Evolutionary conservation across 2,888 invertebrate genomes (phyloP), one percentile per base, ranked within the genome.

Genomic region (Drosophila antonietae): DNA sequence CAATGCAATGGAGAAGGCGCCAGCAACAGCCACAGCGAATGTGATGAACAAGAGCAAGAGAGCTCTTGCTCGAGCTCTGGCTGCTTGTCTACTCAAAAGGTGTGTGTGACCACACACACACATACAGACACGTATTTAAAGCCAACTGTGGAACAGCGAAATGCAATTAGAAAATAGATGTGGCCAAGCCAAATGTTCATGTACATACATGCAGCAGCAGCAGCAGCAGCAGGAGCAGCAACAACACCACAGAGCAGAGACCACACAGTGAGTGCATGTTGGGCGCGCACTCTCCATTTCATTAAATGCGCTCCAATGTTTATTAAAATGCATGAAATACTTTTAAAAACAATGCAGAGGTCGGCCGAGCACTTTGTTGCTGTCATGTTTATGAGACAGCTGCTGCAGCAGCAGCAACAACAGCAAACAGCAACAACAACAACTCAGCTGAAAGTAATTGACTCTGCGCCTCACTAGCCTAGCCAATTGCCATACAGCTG

Each of bases 111-210:
- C 81, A 70, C 77, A 20, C 49, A 35, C 56, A 28, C 1, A 35
- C 15, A n/a, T 10, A 39, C 9, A 31, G 5, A 14, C 3, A 43
- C 8, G 14, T 20, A 31, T 46, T 46, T n/a, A 47, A 8, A 55
- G 60, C 10, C 58, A 73, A 41, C 62, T 43, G 28, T 55, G 65
- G 64, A 81, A 85, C 85, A 83, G 75, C 79, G 73, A 86, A 86
- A 86, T 83, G 88, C 85, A 86, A 86, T 86, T 86, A 86, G 81
- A 85, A 79, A 88, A 85, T 85, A 83, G 77, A 88, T 88, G 85
- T 75, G 88, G 84, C 80, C 67, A 31, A 75, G 73, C 20, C 23
- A 60, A 56, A 63, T 55, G 75, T 73, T 72, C 58, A 47, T 57
- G 74, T 43, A 28, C 51, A 33, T 61, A 65, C 15, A 53, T 28